Conservation (phyloP, 2,113 vertebrate species). For the Callipepla californica region DNA sequence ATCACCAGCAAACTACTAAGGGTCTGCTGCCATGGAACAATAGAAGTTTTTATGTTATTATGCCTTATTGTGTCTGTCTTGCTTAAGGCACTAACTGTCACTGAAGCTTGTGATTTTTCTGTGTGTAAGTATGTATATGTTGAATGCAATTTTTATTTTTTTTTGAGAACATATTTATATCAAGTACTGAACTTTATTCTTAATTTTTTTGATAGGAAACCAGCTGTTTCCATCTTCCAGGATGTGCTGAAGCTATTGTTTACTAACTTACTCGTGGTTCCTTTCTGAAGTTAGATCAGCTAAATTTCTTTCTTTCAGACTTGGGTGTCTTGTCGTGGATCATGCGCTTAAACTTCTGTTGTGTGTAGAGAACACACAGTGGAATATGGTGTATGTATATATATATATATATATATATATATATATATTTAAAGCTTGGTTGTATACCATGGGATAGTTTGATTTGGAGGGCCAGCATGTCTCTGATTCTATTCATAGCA, state of each 20-base stretch:
- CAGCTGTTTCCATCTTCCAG: neutral
- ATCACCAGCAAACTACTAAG: conserved; percentile 5
- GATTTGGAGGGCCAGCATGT: neutral
- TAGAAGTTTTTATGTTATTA: neutral
- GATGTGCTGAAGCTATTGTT: neutral
- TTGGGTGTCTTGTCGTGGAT: neutral
- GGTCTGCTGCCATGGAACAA: neutral
- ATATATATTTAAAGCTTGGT: neutral
- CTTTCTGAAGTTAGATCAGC: neutral
- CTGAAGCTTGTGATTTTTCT: neutral
- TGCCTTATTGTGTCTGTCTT: neutral
- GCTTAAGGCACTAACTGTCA: neutral
- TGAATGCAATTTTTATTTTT: neutral
- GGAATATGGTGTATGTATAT: neutral
- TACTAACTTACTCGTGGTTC: neutral
- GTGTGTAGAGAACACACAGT: neutral
- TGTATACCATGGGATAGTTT: neutral
- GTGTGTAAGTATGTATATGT: neutral
- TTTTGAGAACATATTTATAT: neutral
- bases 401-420: no score
- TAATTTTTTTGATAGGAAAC: neutral
- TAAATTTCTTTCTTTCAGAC: neutral
- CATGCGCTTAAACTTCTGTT: neutral
- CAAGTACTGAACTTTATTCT: neutral
- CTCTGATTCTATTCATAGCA: neutral